phyloP scores from a whole-genome alignment of 2,797 vertebrate genomes.

The Eutrigla gurnardus region DNA sequence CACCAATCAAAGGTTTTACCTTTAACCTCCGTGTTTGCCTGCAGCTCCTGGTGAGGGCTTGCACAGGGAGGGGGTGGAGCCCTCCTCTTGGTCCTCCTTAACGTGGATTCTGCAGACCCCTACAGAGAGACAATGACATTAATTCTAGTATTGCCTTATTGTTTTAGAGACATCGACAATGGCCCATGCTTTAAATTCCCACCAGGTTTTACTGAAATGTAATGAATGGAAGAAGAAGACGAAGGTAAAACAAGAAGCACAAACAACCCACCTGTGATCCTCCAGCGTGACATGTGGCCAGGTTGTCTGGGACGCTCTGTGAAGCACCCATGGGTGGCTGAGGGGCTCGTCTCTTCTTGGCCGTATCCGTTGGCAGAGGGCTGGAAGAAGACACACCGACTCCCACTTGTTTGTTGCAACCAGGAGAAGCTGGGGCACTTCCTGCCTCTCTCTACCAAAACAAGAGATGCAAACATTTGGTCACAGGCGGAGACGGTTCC shows the following conservation, averaged over 20 bases:
- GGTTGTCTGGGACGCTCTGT: conserved; percentile 80
- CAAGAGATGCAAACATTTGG: background rate
- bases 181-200: background rate
- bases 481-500: background rate
- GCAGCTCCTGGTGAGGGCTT: conserved; percentile 52
- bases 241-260: background rate
- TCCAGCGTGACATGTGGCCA: conserved; percentile 62
- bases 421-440: conserved; percentile 85
- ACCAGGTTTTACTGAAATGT: background rate
- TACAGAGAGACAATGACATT: conserved; percentile 34
- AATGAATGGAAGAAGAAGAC: background rate
- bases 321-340: conserved; percentile 85
- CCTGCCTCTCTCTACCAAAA: conserved; percentile 76
- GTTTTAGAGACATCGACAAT: too few species aligned
- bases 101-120: conserved; percentile 78
- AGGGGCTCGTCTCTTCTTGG: conserved; percentile 93
- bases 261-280: conserved; percentile 81
- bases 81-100: conserved; percentile 90
- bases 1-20: conserved; percentile 57
- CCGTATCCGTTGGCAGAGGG: conserved; percentile 78
- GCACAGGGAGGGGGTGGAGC: conserved; percentile 88
- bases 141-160: background rate
- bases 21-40: conserved; percentile 48
- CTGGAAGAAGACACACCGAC: conserved; percentile 71
- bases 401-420: conserved; percentile 77